Evolutionary conservation across 2,113 vertebrate genomes (phyloP), one percentile per base, ranked within the genome.

Genomic region (Chaetodon trifascialis): DNA sequence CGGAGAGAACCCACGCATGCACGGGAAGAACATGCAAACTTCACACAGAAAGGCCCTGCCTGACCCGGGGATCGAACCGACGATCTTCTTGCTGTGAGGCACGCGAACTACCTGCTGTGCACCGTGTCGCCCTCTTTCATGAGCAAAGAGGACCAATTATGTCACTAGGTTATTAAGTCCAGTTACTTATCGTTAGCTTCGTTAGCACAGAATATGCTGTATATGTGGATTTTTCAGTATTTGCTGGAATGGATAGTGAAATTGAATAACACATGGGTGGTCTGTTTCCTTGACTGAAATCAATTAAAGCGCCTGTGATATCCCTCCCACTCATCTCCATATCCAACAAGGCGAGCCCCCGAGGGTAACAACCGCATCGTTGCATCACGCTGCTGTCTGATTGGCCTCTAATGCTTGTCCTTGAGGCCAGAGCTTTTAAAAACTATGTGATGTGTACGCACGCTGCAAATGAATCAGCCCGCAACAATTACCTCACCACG

Each of bases 261-360:
- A 56, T 8, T 46, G 59, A 63, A 73, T 12, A 42, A 73, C 42
- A 73, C 23, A 51, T 73, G 64, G 47, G 79, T 51, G 75, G 76
- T 63, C 67, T 82, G 83, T 34, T 21, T 71, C 64, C 64, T 88
- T n/a, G 67, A 55, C 42, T 68, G n/a, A 80, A 80, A 89, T 85
- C 83, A 88, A 90, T 92, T 90, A 79, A 78, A 86, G 74, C 40
- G 79, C 51, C 34, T 63, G 51, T 79, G 68, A 85, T 83, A 81
- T 89, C 76, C 79, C 86, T 86, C 78, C 80, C 68, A 73, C 79
- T 83, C 59, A 84, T 54, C 83, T 88, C 84, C 89, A 90, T 88
- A 84, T 86, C 30, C 62, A 86, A 89, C 84, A 64, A 69, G 60
- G 54, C 25, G 11, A 86, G 73, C 60, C 79, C 73, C 42, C 0